Evolutionary conservation across 2,113 vertebrate genomes (phyloP), one percentile per base, ranked within the genome.

Genomic region (Rhinichthys klamathensis): DNA sequence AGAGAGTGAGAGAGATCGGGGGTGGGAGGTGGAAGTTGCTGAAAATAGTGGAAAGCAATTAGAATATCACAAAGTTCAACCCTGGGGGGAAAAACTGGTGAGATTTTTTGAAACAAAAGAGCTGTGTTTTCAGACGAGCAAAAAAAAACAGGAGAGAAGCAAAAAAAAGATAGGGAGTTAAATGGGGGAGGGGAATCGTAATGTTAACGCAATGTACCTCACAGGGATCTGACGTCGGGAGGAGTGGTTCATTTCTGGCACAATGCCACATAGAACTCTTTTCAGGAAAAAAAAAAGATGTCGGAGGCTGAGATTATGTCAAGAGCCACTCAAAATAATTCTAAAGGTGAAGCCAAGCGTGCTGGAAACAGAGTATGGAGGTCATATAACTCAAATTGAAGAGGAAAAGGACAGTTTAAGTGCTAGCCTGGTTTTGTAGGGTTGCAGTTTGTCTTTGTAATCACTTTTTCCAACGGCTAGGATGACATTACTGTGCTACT

Each of bases 41-140:
- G 87, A 90, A 88, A 90, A 90, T 90, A 90, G 89, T 87, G 85
- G 80, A 90, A 88, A 88, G 87, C 89, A 90, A 90, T 90, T 88
- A 90, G 58, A 90, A 88, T 80, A 88, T 90, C 61, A 88, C 85
- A 87, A 87, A 88, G 89, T 90, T 90, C 89, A 90, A 74, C 80
- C 83, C 87, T 44, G 18, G 79, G 83, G 84, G 87, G 87, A 70
- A 78, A 25, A 75, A 90, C 85, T 80, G 85, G n/a, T 80, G 84
- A 88, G 85, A 61, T 78, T 74, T 56, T 86, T 87, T 74, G 1
- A 83, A 89, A 85, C 86, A 88, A 82, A 75, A 88, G 85, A 79
- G 63, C 85, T 61, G 61, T 81, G 60, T 76, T 80, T 65, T 70
- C 56, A 86, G 82, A 85, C 67, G 88, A 74, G 72, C 61, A 85